Conservation (phyloP, 2,113 vertebrate genomes). For the Leucopternis melanops region DNA sequence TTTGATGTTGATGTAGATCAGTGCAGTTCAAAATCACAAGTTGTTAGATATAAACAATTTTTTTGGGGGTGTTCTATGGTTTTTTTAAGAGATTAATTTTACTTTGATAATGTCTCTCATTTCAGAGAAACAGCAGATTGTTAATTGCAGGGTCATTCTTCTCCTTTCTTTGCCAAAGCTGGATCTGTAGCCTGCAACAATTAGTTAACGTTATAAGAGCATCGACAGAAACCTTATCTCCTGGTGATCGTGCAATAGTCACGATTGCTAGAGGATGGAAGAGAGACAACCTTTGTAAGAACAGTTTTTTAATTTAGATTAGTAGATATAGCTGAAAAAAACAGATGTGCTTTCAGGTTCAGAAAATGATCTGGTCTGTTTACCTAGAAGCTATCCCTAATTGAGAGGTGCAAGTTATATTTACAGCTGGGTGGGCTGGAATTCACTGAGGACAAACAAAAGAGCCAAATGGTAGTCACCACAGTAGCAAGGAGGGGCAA, state of each 20-base stretch:
- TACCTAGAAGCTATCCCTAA: background rate
- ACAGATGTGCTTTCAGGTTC: background rate
- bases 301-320: background rate
- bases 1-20: background rate
- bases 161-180: background rate
- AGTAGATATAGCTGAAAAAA: background rate
- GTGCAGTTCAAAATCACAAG: background rate
- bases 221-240: background rate
- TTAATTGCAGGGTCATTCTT: background rate
- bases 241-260: background rate
- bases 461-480: background rate
- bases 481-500: background rate
- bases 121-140: background rate
- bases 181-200: background rate
- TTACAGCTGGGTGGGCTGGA: background rate
- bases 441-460: background rate
- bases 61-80: rapidly evolving
- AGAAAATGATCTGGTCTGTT: background rate
- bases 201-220: background rate
- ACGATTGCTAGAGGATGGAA: background rate
- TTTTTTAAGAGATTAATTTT: background rate
- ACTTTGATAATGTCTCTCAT: background rate
- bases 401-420: background rate
- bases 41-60: background rate
- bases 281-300: background rate